Percentiles rank a stretch among this genome's conserved stretches.
These are phyloP conservation scores for Grus americana DNA, from an alignment of 2,113 vertebrate species.

Conservation along the genomic window DNA sequence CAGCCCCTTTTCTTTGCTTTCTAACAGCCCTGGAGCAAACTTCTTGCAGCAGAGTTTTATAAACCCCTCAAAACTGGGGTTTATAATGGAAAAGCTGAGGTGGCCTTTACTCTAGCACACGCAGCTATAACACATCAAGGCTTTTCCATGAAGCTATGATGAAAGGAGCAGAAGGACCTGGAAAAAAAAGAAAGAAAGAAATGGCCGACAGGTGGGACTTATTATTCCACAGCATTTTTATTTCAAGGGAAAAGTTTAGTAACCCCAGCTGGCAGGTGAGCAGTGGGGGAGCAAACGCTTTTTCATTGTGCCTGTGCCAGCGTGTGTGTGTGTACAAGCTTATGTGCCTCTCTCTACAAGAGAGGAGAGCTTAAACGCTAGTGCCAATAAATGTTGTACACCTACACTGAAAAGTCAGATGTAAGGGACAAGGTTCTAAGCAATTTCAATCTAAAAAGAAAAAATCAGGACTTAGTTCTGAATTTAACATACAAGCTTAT, in stretches of 20 bases:
- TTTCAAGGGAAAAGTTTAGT: constrained; percentile 74
- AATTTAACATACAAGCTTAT: background rate
- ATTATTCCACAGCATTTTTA: constrained; percentile 70
- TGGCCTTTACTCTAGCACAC: constrained; percentile 64
- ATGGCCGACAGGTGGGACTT: constrained; percentile 71
- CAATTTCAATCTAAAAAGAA: background rate
- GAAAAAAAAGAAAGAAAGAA: constrained; percentile 52
- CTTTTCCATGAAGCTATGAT: constrained; percentile 71
- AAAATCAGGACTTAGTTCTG: background rate
- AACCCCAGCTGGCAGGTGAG: constrained; percentile 76
- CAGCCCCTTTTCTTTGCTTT: constrained; percentile 59
- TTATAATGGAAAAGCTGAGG: constrained; percentile 75
- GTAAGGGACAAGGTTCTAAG: constrained; percentile 12
- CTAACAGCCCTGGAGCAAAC: constrained; percentile 68
- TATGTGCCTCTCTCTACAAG: background rate
- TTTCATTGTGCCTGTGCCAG: constrained; percentile 62
- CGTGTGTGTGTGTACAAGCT: constrained; percentile 45
- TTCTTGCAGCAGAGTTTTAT: constrained; percentile 69
- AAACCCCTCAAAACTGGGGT: constrained; percentile 71
- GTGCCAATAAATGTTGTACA: background rate
- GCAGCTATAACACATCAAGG: constrained; percentile 73
- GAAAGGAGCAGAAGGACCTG: constrained; percentile 72
- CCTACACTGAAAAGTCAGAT: background rate
- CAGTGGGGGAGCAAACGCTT: constrained; percentile 40
- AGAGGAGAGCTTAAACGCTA: constrained; percentile 28